Evolutionary conservation across 2,797 vertebrate species (phyloP), one percentile per base, ranked within the genome.

Genomic region (Sebastes paucispinis): DNA sequence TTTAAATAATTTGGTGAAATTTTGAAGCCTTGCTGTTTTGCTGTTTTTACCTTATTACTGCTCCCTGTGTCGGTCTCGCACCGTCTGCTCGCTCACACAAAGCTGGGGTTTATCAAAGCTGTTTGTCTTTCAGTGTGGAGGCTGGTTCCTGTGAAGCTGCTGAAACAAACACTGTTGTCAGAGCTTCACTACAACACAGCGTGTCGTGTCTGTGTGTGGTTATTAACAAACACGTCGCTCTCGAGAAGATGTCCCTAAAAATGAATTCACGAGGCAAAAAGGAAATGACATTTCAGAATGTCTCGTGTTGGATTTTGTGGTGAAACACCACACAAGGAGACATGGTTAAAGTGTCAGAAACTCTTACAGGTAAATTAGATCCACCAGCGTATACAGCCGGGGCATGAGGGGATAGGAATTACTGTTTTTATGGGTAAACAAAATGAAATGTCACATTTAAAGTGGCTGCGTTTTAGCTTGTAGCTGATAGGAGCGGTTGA

Each of bases 21-120:
- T 3, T 3, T 24, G 43, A 62, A 18, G 39, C 29, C 0, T 16
- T 24, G 65, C 65, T 58, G 73, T 62, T 58, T 58, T 62, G 59
- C 9, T 11, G 27, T 32, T 50, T 65, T 66, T 58, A 50, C 27
- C 75, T 27, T 39, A 5, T 58, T 60, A 43, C 68, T 57, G 34
- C 10, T 69, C 57, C 67, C 75, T 27, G 79, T 36, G 24, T 63
- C 66, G 0, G 5, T 14, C 60, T 27, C 16, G 7, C 6, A 50
- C 27, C 24, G 32, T 16, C 60, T 9, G 27, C 73, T 36, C 6
- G 0, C 9, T 8, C 25, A 27, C 36, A 10, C 1, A 11, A 75
- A 50, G 73, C 65, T 70, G 11, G n/a, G 66, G 36, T 77, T 72
- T 13, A 69, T 68, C 50, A 34, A 22, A 77, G 79, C 34, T 32